Conservation (phyloP, 2,113 vertebrate genomes). For the Sterna hirundo region DNA sequence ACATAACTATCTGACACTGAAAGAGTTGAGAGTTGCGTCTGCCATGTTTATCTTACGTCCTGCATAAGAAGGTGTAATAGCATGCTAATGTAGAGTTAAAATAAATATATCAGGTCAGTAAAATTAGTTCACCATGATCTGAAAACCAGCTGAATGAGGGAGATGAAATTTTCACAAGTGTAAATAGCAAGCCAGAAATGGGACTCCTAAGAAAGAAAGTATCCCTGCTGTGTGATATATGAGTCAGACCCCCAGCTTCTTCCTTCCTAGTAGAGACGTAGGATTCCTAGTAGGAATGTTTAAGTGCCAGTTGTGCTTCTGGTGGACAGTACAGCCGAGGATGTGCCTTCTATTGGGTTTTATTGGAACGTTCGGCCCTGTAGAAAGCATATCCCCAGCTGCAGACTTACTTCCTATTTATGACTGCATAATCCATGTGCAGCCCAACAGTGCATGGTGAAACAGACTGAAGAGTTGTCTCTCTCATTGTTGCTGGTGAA, state of each 20-base stretch:
- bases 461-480: not conserved
- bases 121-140: not conserved
- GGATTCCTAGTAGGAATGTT: not conserved
- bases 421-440: not conserved
- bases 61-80: not conserved
- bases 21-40: not conserved
- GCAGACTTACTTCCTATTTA: not conserved
- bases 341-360: not conserved
- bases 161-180: not conserved
- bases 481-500: not conserved
- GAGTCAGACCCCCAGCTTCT: not conserved
- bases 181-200: not conserved
- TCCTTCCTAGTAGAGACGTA: not conserved
- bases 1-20: not conserved
- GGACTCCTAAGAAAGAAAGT: not conserved
- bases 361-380: not conserved
- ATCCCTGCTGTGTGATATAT: not conserved
- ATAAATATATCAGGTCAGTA: not conserved
- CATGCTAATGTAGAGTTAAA: not conserved
- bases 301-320: not conserved
- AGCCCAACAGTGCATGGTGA: not conserved
- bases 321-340: not conserved
- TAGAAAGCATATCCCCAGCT: not conserved
- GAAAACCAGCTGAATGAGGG: not conserved
- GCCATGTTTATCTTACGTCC: not conserved